Evolutionary conservation across 2,888 invertebrate genomes (phyloP).

Genomic region (Netelia fuscicornis): DNA sequence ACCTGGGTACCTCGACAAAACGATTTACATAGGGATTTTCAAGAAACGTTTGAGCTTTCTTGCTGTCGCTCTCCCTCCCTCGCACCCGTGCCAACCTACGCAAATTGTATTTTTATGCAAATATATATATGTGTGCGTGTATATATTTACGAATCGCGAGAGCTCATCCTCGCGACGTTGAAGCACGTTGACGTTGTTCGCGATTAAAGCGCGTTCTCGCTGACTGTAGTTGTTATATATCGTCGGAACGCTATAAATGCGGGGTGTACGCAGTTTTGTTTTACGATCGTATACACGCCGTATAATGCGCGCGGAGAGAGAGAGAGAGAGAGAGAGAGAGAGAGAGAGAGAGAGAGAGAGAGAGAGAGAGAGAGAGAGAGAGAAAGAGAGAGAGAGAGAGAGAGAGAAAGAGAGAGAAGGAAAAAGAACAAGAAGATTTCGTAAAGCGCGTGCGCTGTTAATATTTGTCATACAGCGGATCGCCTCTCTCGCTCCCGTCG

Average conservation of each 20-base stretch:
- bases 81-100: slow-evolving; percentile 69
- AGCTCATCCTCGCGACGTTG: slow-evolving; percentile 61
- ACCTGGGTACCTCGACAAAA: slow-evolving; percentile 74
- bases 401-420: background rate
- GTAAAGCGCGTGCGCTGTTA: slow-evolving; percentile 72
- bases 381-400: background rate
- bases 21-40: slow-evolving; percentile 79
- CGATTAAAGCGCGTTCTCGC: slow-evolving; percentile 56
- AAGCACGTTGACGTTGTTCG: slow-evolving; percentile 63
- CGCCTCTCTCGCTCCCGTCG: slow-evolving; percentile 21
- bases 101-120: slow-evolving; percentile 80
- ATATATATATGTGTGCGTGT: slow-evolving; percentile 77
- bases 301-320: background rate
- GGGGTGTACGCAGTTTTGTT: slow-evolving; percentile 73
- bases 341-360: background rate
- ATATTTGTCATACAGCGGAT: slow-evolving; percentile 75
- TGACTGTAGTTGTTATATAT: slow-evolving; percentile 70
- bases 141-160: slow-evolving; percentile 69
- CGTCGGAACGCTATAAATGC: slow-evolving; percentile 26
- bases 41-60: slow-evolving; percentile 69
- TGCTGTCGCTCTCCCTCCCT: slow-evolving; percentile 9
- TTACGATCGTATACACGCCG: slow-evolving; percentile 72
- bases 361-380: no score
- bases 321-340: no score
- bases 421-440: slow-evolving; percentile 57